These are phyloP conservation scores for Enteromius anoplus DNA, from an alignment of 2,797 vertebrate species.

Conservation along the genomic window DNA sequence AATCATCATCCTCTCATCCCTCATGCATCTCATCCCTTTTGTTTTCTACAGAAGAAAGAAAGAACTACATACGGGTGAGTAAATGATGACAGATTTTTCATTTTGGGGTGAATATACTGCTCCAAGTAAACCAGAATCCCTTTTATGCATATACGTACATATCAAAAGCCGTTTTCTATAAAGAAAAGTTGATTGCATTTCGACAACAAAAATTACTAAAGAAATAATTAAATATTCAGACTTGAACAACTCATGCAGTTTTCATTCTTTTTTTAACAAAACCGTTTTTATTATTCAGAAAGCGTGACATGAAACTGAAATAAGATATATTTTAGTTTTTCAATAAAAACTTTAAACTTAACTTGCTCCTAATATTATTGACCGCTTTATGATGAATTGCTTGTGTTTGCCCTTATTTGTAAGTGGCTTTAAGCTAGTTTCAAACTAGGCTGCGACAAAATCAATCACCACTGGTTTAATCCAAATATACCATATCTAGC, in stretches of 20 bases:
- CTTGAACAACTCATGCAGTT: not conserved
- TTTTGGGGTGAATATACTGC: slow-evolving; percentile 9
- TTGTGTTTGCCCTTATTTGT: not conserved
- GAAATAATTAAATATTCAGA: not conserved
- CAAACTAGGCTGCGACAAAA: not conserved
- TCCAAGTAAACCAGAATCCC: not conserved
- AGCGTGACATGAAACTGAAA: not conserved
- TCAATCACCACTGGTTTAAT: not conserved
- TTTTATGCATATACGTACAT: not conserved
- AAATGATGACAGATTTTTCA: not conserved
- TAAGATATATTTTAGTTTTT: not conserved
- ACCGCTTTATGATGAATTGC: slow-evolving; percentile 3
- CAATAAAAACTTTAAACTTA: not conserved
- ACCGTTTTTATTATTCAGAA: not conserved
- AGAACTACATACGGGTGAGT: not conserved
- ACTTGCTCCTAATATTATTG: not conserved
- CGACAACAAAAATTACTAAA: not conserved
- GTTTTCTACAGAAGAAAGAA: slow-evolving; percentile 12
- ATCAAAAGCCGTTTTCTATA: slow-evolving; percentile 1
- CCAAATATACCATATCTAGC: not conserved
- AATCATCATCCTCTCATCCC: slow-evolving; percentile 23
- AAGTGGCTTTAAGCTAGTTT: not conserved
- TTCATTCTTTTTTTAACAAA: slow-evolving; percentile 3
- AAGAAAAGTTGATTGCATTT: not conserved
- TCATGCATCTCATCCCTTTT: slow-evolving; percentile 13